Base-by-base conservation (phyloP, 2,797 vertebrate species). In the Leuciscus waleckii region DNA sequence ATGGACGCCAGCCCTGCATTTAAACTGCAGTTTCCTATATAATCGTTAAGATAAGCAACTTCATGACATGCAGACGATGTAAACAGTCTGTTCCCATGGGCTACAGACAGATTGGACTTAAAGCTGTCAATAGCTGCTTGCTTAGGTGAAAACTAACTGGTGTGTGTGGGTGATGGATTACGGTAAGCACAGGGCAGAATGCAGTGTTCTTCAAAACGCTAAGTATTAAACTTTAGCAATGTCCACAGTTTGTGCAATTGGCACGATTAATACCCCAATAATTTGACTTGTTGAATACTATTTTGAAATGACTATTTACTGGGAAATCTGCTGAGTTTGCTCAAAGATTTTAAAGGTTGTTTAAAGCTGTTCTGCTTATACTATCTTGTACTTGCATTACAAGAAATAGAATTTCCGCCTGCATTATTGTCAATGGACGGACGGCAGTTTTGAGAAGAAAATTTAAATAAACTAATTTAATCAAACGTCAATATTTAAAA, bases 11-110 rank as follows among this genome's bases (percentile, higher is more conserved):
- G 23, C 29, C 2, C 11, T 19, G 23, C 1, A 35, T 67, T 67
- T 75, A 26, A 75, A 65, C 39, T 7, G 82, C 49, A 73, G 81
- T 74, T 82, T 89, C n/a, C 84, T 46, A 67, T 74, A 54, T 70
- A 86, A 88, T 84, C n/a, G n/a, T 84, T 82, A 68, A 75, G 82
- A 80, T 79, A 75, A 86, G 78, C 83, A 87, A 82, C 78, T 77
- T 41, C 65, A 79, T 46, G 65, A 83, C 78, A 85, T 82, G 75
- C 81, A 87, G 81, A 82, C 46, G 79, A 69, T 81, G 63, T 79
- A 82, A 84, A 83, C 85, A 81, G 81, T 74, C 74, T 85, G 88
- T 79, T 82, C 76, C 76, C 75, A 85, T 63, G 88, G 71, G 79
- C 65, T 81, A 65, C 82, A 85, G 82, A 82, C 83, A 81, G 80